Percentiles rank a stretch among this genome's conserved stretches.
Evolutionary conservation across 35 echinoderm and acorn worm genomes (phyloP).

Genomic region (Lytechinus variegatus): DNA sequence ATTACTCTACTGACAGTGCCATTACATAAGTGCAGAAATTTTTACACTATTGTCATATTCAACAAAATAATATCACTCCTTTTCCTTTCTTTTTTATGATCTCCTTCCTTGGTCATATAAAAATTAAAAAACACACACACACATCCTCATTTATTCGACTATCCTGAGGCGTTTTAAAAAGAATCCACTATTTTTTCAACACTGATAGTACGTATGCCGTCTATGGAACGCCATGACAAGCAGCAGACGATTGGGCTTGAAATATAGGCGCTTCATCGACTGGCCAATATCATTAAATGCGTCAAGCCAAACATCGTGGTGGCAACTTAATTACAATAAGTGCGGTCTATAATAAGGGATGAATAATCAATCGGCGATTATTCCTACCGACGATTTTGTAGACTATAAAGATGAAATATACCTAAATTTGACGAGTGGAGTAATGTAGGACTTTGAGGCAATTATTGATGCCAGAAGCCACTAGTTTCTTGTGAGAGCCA

Average conservation of each 20-base stretch:
- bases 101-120: no score
- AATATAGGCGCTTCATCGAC: neutral
- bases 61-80: no score
- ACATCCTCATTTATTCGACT: no score
- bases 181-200: no score
- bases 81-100: no score
- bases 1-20: no score
- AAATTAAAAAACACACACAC: no score
- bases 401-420: neutral
- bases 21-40: no score
- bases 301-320: neutral
- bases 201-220: neutral
- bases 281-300: constrained; percentile 1
- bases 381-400: neutral
- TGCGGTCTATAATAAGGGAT: neutral
- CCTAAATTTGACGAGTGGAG: neutral
- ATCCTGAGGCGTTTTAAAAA: no score
- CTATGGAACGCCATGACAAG: neutral
- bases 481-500: neutral
- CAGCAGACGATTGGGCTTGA: neutral
- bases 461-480: neutral
- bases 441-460: neutral
- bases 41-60: no score
- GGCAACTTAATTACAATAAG: neutral
- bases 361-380: neutral